Percentiles rank a stretch among this genome's conserved stretches.
Evolutionary conservation across 2,113 vertebrate genomes (phyloP).

Genomic region (Larimichthys polyactis): DNA sequence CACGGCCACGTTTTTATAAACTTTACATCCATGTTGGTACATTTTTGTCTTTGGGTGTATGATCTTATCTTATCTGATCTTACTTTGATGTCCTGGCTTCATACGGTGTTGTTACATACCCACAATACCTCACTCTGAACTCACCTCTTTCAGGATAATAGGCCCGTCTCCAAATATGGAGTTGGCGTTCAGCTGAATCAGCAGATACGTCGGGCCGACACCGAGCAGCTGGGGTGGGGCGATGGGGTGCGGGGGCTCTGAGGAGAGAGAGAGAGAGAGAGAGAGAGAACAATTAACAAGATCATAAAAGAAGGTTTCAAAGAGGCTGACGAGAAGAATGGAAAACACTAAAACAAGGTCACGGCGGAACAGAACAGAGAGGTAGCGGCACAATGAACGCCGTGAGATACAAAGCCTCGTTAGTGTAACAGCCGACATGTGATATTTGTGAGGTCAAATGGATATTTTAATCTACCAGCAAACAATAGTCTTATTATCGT

Average conservation of each 20-base stretch:
- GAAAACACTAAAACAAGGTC: constrained; percentile 31
- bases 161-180: constrained; percentile 98
- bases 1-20: background rate
- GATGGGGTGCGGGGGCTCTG: constrained; percentile 96
- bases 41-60: no score
- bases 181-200: constrained; percentile 98
- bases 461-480: background rate
- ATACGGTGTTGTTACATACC: background rate
- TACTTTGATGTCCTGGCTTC: background rate
- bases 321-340: constrained; percentile 5
- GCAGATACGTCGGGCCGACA: constrained; percentile 94
- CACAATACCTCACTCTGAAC: background rate
- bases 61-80: no score
- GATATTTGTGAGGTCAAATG: constrained; percentile 1
- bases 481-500: background rate
- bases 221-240: constrained; percentile 96
- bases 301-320: constrained; percentile 33
- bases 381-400: background rate
- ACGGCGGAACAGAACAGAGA: constrained; percentile 2
- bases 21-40: background rate
- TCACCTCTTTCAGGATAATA: constrained; percentile 94
- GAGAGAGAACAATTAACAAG: constrained; percentile 47
- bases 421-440: constrained; percentile 6
- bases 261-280: no score
- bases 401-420: background rate